Base-by-base conservation (phyloP, 2,888 invertebrate species). In the Platycheirus albimanus region DNA sequence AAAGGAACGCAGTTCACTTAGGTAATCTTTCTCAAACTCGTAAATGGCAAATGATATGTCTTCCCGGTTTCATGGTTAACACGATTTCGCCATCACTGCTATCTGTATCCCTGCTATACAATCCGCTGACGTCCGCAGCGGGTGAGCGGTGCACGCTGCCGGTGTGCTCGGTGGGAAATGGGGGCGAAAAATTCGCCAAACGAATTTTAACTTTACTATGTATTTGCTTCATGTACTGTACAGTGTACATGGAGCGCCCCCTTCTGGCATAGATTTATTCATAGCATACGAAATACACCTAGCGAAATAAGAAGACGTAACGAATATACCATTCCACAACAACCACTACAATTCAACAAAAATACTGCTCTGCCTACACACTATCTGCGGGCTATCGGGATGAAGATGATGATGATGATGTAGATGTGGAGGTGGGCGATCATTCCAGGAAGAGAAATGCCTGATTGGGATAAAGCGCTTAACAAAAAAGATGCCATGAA, bases 21-120 rank as follows among this genome's bases (percentile, higher is more conserved):
- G 80, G 45, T 76, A 77, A 81, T 71, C 66, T 67, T 45, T 61
- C 41, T 58, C 11, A 33, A n/a, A 30, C 51, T 76, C 66, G 54
- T 72, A 83, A 83, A 83, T 83, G 78, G 83, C 72, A 78, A 83
- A 83, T 78, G 83, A 74, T 78, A 77, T 77, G 78, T 74, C 77
- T 83, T 74, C 67, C 72, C 74, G 63, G 72, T 83, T 78, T 58
- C 78, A 72, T 74, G 78, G 83, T 83, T 78, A 83, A 83, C 83
- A 83, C 83, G 83, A 83, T 83, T 83, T 83, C 74, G 72, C 83
- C 83, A 83, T 83, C 83, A 83, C 69, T 58, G 72, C 63, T 69
- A 83, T 83, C 67, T 77, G 67, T 71, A 61, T n/a, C 33, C 30
- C 19, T 45, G 30, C 15, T 61, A 61, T 28, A 61, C 45, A 45